Percentiles rank a stretch among this genome's conserved stretches.
phyloP scores from a whole-genome alignment of 2,797 vertebrate species.

The Coregonus sp. region DNA sequence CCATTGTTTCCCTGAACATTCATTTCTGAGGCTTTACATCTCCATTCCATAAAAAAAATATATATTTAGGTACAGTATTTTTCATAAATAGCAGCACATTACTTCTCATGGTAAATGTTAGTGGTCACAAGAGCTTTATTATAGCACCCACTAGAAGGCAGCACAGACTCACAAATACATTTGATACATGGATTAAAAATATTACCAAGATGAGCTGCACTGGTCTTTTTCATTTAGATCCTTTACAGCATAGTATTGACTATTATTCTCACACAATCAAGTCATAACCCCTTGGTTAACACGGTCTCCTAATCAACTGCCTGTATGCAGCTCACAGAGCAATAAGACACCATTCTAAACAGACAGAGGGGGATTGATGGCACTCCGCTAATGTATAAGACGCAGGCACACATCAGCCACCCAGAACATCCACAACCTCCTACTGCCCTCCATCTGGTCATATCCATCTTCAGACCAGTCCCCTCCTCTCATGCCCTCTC shows the following conservation, averaged over 20 bases:
- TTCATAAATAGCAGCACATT: background rate
- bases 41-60: too few relatives aligned
- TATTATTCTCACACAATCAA: background rate
- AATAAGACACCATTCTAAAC: background rate
- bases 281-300: background rate
- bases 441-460: background rate
- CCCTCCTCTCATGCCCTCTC: background rate
- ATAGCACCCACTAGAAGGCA: background rate
- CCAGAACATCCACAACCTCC: too few relatives aligned
- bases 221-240: too few relatives aligned
- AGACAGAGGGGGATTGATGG: background rate
- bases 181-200: too few relatives aligned
- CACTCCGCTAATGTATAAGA: background rate
- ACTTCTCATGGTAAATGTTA: background rate
- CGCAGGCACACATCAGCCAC: too few relatives aligned
- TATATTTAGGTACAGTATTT: too few relatives aligned
- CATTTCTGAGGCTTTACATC: too few relatives aligned
- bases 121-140: background rate
- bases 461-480: background rate
- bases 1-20: too few relatives aligned
- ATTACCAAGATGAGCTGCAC: too few relatives aligned
- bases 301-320: background rate
- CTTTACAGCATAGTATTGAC: background rate
- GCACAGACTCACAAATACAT: background rate
- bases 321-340: background rate